A percentile compares a stretch with the other conserved stretches of the same genome.
phyloP scores from a whole-genome alignment of 2,888 invertebrate species.

The Odontocerum albicorne region DNA sequence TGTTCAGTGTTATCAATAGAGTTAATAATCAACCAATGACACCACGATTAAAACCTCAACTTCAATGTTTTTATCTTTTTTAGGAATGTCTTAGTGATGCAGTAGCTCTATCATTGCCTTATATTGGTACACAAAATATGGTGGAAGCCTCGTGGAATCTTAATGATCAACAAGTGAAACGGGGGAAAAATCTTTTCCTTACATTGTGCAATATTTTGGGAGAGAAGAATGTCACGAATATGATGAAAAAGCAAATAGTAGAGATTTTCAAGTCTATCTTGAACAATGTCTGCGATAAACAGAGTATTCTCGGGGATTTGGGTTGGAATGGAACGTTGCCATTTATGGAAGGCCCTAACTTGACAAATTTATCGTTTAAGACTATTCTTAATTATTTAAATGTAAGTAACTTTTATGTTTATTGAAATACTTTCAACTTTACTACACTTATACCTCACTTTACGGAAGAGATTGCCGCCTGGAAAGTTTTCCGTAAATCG shows the following conservation, averaged over 20 bases:
- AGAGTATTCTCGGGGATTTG: constrained; percentile 41
- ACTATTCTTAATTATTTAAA: constrained; percentile 52
- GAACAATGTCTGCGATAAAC: constrained; percentile 46
- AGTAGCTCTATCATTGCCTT: constrained; percentile 48
- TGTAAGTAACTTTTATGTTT: too few species aligned
- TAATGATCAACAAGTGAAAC: constrained; percentile 36
- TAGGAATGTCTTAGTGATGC: constrained; percentile 50
- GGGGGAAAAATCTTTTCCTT: constrained; percentile 40
- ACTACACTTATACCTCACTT: too few species aligned
- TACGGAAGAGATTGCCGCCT: too few species aligned
- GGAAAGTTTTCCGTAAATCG: too few species aligned
- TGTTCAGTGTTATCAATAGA: too few species aligned
- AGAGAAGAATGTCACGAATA: constrained; percentile 46
- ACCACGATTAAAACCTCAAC: too few species aligned
- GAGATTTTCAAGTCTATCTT: constrained; percentile 45
- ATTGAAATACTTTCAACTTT: too few species aligned
- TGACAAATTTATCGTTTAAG: constrained; percentile 46
- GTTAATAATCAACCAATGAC: too few species aligned
- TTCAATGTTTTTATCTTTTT: too few species aligned
- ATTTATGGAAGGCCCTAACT: constrained; percentile 47
- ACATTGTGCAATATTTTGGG: constrained; percentile 45
- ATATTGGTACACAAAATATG: constrained; percentile 48
- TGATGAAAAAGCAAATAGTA: constrained; percentile 50
- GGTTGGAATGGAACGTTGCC: constrained; percentile 44
- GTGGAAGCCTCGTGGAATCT: constrained; percentile 40